Conservation (phyloP, 2,113 vertebrate genomes). For the Jacana jacana region DNA sequence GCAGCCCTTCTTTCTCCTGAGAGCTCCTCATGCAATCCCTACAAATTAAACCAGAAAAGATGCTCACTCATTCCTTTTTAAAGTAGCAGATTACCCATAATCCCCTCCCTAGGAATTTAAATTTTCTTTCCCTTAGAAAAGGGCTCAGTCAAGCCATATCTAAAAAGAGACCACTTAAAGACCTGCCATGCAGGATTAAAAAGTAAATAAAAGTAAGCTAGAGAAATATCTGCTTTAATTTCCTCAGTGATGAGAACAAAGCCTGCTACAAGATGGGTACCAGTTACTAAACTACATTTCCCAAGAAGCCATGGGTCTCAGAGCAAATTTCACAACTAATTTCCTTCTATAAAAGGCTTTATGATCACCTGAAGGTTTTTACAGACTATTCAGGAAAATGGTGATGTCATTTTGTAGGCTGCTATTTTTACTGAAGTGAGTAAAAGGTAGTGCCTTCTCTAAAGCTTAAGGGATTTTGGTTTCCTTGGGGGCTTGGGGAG, state of each 20-base stretch:
- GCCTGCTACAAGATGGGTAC: background rate
- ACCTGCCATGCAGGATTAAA: background rate
- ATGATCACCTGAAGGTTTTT: background rate
- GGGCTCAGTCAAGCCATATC: background rate
- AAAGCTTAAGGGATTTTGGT: background rate
- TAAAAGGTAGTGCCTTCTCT: background rate
- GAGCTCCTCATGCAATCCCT: background rate
- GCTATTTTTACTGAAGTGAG: background rate
- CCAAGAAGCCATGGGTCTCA: background rate
- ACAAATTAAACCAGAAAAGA: background rate
- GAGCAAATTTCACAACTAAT: background rate
- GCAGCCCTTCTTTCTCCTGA: background rate
- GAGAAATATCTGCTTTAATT: background rate
- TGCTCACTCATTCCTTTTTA: background rate
- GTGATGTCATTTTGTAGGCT: background rate
- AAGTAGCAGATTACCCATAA: background rate
- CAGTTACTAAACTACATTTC: background rate
- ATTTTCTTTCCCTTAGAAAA: background rate
- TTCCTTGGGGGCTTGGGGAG: too few species aligned
- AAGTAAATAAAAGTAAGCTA: background rate
- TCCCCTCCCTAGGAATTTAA: background rate
- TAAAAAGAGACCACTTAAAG: background rate
- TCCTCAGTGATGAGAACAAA: background rate
- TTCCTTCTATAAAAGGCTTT: background rate
- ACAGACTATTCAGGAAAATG: background rate